A percentile compares a stretch with the other conserved stretches of the same genome.
Conservation (phyloP, 2,888 invertebrate species). For the Chrysina gloriosa region DNA sequence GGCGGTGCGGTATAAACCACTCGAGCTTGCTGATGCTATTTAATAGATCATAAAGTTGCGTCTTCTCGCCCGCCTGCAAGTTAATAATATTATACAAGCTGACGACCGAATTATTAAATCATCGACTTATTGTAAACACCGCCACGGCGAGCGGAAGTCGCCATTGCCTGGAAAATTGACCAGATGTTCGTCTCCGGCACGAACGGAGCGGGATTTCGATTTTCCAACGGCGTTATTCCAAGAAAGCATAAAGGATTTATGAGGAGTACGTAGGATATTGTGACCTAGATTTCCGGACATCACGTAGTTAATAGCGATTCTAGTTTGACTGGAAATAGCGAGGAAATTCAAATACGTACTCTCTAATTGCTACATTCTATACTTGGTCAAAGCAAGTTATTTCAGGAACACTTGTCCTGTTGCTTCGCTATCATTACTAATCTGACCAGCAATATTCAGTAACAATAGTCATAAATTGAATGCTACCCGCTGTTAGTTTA, state of each 20-base stretch:
- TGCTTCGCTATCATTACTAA: too few relatives aligned
- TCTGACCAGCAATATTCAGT: too few relatives aligned
- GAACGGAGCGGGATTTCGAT: conserved; percentile 2
- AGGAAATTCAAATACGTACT: too few relatives aligned
- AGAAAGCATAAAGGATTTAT: conserved; percentile 24
- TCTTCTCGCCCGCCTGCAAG: not conserved
- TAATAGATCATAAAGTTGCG: conserved; percentile 9
- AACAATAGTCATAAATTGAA: too few relatives aligned
- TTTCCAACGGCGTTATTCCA: conserved; percentile 17
- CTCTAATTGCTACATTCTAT: too few relatives aligned
- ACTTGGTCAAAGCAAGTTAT: too few relatives aligned
- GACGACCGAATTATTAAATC: conserved; percentile 16
- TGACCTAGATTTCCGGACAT: not conserved
- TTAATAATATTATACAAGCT: conserved; percentile 18
- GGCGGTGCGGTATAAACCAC: not conserved
- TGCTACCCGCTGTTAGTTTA: too few relatives aligned
- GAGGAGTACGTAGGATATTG: not conserved
- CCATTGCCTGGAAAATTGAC: conserved; percentile 25
- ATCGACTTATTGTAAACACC: conserved; percentile 7
- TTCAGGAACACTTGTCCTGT: too few relatives aligned
- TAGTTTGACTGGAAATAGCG: too few relatives aligned
- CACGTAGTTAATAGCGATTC: too few relatives aligned
- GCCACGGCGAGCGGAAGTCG: conserved; percentile 13
- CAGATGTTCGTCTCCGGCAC: conserved; percentile 21
- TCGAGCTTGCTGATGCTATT: not conserved